Conservation (phyloP, 2,888 invertebrate genomes). For the Aricia artaxerxes region DNA sequence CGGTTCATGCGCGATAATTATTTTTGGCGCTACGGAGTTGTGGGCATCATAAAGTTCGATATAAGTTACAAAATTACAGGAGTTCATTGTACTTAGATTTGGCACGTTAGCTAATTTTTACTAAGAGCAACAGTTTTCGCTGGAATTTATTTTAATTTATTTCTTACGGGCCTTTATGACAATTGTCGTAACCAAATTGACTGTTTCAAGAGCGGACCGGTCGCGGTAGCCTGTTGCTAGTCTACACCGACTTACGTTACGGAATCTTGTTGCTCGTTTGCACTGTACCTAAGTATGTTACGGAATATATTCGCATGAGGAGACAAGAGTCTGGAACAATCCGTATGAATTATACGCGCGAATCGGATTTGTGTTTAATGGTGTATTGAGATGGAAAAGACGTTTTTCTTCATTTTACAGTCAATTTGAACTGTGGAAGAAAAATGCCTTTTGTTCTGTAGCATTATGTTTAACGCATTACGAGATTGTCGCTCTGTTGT, state of each 20-base stretch:
- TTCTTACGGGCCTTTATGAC: too few species aligned
- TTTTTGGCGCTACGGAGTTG: too few species aligned
- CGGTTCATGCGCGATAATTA: too few species aligned
- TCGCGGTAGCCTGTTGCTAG: background rate
- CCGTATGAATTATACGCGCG: slow-evolving; percentile 14
- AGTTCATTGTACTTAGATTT: too few species aligned
- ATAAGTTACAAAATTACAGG: too few species aligned
- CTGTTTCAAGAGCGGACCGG: background rate
- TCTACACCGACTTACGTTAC: too few species aligned
- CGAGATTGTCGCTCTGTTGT: background rate
- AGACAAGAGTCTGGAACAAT: background rate
- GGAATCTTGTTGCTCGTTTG: background rate
- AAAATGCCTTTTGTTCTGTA: background rate
- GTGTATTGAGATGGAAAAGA: background rate
- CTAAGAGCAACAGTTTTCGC: too few species aligned
- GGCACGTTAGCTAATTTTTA: too few species aligned
- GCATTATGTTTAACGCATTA: background rate
- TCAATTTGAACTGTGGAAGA: background rate
- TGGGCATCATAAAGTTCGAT: too few species aligned
- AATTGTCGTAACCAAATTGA: too few species aligned
- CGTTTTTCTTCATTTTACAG: slow-evolving; percentile 1
- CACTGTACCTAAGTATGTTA: background rate
- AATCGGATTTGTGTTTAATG: slow-evolving; percentile 11
- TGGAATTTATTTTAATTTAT: too few species aligned
- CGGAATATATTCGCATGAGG: background rate